Percentiles rank a stretch among this genome's conserved stretches.
Evolutionary conservation across 2,797 vertebrate species (phyloP).

Genomic region (Pseudochirops corinnae): DNA sequence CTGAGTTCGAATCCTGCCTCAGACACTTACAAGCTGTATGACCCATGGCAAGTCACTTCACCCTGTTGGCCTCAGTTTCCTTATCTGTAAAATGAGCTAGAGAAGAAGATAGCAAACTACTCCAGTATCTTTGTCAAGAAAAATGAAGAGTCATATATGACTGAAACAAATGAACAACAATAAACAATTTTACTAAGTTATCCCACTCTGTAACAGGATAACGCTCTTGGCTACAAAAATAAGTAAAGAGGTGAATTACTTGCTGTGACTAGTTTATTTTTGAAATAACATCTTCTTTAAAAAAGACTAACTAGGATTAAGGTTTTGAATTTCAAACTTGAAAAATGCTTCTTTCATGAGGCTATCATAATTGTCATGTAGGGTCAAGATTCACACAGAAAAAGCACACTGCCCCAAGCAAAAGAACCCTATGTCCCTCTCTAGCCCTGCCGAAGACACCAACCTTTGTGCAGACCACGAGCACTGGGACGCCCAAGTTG

Average conservation of each 20-base stretch:
- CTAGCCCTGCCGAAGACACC: slow-evolving; percentile 73
- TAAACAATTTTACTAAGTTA: not conserved
- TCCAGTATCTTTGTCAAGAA: not conserved
- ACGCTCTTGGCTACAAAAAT: not conserved
- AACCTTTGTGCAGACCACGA: slow-evolving; percentile 99
- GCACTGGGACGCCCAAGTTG: slow-evolving; percentile 96
- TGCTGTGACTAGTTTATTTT: slow-evolving; percentile 15
- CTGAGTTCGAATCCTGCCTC: not conserved
- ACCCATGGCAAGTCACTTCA: not conserved
- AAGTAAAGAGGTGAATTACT: slow-evolving; percentile 51
- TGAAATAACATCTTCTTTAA: slow-evolving; percentile 48
- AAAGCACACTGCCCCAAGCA: not conserved
- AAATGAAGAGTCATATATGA: not conserved
- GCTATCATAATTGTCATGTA: slow-evolving; percentile 35
- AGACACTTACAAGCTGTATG: not conserved
- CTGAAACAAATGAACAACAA: not conserved
- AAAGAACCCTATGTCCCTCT: not conserved
- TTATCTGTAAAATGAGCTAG: not conserved
- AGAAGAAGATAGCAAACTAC: not conserved
- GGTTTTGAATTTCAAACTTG: slow-evolving; percentile 16
- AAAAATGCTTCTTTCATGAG: slow-evolving; percentile 18
- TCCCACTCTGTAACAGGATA: not conserved
- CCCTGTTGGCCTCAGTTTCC: not conserved
- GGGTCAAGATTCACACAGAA: slow-evolving; percentile 39
- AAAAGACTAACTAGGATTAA: slow-evolving; percentile 33